Evolutionary conservation across 2,888 invertebrate genomes (phyloP).

Genomic region (Pseudanteris insignis): DNA sequence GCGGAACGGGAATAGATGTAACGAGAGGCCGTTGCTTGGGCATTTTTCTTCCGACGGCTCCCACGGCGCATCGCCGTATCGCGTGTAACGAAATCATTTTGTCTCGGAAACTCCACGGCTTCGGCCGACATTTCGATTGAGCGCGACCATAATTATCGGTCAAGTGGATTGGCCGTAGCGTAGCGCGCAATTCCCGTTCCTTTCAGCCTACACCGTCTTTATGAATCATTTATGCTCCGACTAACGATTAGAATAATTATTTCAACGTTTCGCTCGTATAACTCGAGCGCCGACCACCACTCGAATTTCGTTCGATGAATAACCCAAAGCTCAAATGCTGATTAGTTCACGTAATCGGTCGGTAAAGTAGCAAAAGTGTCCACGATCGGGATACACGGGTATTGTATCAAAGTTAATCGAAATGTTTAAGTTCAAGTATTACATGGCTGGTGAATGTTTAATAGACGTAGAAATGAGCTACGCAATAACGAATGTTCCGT

Average conservation of each 20-base stretch:
- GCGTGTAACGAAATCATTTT: slow-evolving; percentile 33
- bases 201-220: slow-evolving; percentile 13
- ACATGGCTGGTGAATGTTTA: slow-evolving; percentile 10
- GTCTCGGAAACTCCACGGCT: slow-evolving; percentile 21
- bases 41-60: background rate
- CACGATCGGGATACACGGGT: slow-evolving; percentile 4
- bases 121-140: slow-evolving; percentile 20
- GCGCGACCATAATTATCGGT: slow-evolving; percentile 28
- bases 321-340: slow-evolving; percentile 14
- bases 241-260: slow-evolving; percentile 41
- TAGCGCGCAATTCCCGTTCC: slow-evolving; percentile 18
- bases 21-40: slow-evolving; percentile 6
- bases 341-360: slow-evolving; percentile 19
- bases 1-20: slow-evolving; percentile 19
- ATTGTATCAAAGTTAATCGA: slow-evolving; percentile 21
- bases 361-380: slow-evolving; percentile 4
- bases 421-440: slow-evolving; percentile 9
- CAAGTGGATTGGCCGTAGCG: slow-evolving; percentile 11
- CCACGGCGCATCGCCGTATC: slow-evolving; percentile 10
- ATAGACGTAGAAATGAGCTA: slow-evolving; percentile 2
- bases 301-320: slow-evolving; percentile 10
- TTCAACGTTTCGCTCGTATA: slow-evolving; percentile 30
- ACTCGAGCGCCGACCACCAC: slow-evolving; percentile 10
- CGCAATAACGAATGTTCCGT: background rate
- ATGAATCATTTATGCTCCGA: slow-evolving; percentile 37